Percentiles rank a stretch among this genome's conserved stretches.
These are phyloP conservation scores for Steromphala cineraria DNA, from an alignment of 2,888 invertebrate species.

Conservation along the genomic window DNA sequence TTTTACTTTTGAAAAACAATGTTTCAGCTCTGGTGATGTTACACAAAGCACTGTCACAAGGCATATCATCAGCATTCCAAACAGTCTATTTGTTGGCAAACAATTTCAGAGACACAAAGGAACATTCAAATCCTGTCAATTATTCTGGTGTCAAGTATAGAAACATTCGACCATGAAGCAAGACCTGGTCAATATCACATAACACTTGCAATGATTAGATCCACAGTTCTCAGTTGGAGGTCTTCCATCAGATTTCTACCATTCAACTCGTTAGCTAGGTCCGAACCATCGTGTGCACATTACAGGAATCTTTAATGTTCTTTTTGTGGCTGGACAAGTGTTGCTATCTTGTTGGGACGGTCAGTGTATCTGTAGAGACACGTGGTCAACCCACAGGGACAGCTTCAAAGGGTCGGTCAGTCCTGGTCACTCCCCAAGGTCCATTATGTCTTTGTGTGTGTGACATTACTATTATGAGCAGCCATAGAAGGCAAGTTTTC, in stretches of 20 bases:
- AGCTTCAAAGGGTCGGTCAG: background rate
- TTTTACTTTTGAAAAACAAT: no score
- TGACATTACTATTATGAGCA: background rate
- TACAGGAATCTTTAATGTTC: background rate
- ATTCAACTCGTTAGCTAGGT: background rate
- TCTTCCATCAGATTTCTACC: background rate
- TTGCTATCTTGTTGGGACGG: background rate
- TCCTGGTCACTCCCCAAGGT: background rate
- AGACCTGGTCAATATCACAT: background rate
- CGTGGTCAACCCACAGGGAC: background rate
- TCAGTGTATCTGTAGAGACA: constrained; percentile 2
- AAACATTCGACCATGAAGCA: no score
- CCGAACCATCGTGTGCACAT: background rate
- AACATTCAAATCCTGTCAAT: no score
- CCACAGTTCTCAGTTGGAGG: background rate
- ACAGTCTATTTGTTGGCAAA: no score
- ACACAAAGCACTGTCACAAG: no score
- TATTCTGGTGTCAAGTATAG: no score
- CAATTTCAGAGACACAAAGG: no score
- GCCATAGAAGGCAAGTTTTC: background rate
- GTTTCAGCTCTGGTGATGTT: no score
- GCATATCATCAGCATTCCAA: no score
- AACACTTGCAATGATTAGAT: background rate
- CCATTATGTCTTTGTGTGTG: background rate
- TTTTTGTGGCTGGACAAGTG: constrained; percentile 10